Evolutionary conservation across 2,888 invertebrate genomes (phyloP).

Genomic region (Machimus atricapillus): DNA sequence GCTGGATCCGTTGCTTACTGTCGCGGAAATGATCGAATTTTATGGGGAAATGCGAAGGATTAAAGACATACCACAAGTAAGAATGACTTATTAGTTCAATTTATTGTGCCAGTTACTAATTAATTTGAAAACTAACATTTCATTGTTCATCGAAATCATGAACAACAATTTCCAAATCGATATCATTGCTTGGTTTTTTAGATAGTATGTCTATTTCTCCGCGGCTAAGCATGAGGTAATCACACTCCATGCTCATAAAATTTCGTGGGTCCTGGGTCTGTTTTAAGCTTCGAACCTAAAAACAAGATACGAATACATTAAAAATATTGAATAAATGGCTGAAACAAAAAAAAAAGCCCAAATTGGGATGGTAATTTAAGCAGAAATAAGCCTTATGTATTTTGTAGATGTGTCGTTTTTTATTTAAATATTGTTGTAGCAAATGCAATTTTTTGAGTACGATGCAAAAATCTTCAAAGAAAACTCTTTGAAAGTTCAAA

Average conservation of each 20-base stretch:
- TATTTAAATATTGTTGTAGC: too few species aligned
- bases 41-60: too few species aligned
- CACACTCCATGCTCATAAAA: slow-evolving; percentile 51
- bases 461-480: too few species aligned
- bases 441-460: too few species aligned
- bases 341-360: too few species aligned
- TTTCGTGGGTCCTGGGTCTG: slow-evolving; percentile 50
- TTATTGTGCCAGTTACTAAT: slow-evolving; percentile 49
- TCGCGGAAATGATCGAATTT: too few species aligned
- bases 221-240: slow-evolving; percentile 52
- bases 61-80: too few species aligned
- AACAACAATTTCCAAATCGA: slow-evolving; percentile 53
- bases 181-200: slow-evolving; percentile 47
- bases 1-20: too few species aligned
- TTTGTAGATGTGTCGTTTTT: too few species aligned
- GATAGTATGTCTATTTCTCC: slow-evolving; percentile 53
- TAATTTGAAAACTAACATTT: slow-evolving; percentile 47
- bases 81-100: slow-evolving; percentile 24
- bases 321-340: not conserved
- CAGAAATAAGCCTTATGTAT: too few species aligned
- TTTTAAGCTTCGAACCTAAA: slow-evolving; percentile 50
- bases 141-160: slow-evolving; percentile 51
- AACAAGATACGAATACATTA: not conserved
- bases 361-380: too few species aligned
- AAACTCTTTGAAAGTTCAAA: too few species aligned